These are phyloP conservation scores for Phylloscopus trochiloides DNA, from an alignment of 2,113 vertebrate species.

Conservation along the genomic window DNA sequence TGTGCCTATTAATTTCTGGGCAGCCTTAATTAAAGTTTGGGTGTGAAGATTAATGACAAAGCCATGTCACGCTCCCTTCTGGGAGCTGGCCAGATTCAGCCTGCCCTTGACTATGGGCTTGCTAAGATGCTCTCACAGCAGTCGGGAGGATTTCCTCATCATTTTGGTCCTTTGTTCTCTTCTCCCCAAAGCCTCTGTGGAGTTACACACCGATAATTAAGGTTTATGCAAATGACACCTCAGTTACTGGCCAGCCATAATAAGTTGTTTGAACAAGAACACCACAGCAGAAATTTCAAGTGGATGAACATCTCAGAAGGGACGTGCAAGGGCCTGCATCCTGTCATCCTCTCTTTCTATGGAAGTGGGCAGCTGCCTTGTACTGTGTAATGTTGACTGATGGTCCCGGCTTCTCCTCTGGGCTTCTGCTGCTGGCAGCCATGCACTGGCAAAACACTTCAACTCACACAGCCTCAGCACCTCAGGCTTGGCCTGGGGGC, in stretches of 20 bases:
- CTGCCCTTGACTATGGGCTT: background rate
- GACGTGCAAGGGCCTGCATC: accelerated
- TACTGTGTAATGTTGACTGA: accelerated
- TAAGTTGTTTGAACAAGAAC: background rate
- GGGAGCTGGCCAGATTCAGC: background rate
- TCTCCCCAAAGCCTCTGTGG: background rate
- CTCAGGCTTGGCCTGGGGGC: background rate
- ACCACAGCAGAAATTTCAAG: background rate
- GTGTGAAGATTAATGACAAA: slow-evolving; percentile 31
- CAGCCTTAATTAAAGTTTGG: slow-evolving; percentile 46
- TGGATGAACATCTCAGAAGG: background rate
- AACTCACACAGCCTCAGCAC: background rate
- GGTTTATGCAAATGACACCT: background rate
- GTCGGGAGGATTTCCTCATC: background rate
- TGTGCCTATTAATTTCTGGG: slow-evolving; percentile 30
- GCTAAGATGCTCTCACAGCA: background rate
- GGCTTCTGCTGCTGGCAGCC: background rate
- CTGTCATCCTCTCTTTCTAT: background rate
- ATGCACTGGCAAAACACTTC: accelerated
- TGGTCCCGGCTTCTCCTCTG: accelerated
- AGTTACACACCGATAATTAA: slow-evolving; percentile 5
- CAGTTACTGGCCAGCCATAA: background rate
- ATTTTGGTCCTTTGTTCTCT: slow-evolving; percentile 23
- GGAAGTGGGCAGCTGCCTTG: background rate
- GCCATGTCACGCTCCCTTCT: background rate